phyloP scores from a whole-genome alignment of 2,797 vertebrate species.

The Enteromius afrohamiltoni region DNA sequence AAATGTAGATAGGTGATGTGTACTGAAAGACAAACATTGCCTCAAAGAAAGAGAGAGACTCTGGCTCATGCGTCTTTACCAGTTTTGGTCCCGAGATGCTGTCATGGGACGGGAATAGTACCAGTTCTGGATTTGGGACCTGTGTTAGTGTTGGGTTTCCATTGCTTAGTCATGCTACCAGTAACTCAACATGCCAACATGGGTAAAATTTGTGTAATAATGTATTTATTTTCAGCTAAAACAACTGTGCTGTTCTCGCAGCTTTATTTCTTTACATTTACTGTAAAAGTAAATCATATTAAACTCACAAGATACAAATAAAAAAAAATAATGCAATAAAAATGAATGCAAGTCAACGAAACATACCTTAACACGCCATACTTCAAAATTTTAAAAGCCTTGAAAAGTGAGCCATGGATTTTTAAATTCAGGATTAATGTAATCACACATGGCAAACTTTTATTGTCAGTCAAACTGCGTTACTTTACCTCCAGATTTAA shows the following conservation, averaged over 20 bases:
- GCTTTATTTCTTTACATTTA: not conserved
- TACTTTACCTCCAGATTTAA: not conserved
- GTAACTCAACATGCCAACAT: not conserved
- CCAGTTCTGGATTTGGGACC: not conserved
- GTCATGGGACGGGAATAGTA: constrained; percentile 6
- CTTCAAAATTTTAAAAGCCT: not conserved
- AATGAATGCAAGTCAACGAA: not conserved
- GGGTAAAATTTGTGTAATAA: not conserved
- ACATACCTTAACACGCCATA: not conserved
- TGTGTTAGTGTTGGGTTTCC: not conserved
- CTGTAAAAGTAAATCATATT: not conserved
- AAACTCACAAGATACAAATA: not conserved
- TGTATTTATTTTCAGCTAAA: not conserved
- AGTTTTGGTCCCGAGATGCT: not conserved
- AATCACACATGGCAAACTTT: not conserved
- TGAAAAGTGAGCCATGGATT: not conserved
- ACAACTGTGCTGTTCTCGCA: not conserved
- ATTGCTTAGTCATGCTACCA: not conserved
- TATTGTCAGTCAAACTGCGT: not conserved
- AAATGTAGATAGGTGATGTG: not conserved
- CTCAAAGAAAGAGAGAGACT: constrained; percentile 2
- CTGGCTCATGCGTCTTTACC: not conserved
- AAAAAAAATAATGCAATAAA: not conserved
- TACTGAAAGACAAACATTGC: not conserved
- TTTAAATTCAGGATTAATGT: not conserved